Base-by-base conservation (phyloP, 2,113 vertebrate genomes). In the Isichthys henryi region DNA sequence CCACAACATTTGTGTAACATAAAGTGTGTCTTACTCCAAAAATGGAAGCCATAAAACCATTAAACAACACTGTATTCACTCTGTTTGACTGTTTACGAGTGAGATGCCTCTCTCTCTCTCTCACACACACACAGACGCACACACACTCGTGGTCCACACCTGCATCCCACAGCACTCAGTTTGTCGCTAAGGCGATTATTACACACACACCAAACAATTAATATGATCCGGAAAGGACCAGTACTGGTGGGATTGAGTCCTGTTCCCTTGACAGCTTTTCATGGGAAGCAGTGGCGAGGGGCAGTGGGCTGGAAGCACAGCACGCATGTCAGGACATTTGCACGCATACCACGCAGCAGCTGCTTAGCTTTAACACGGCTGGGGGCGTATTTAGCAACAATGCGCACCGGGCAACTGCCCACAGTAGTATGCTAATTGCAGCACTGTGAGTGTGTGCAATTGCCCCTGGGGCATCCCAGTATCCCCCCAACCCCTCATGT, bases 331-430 rank as follows among this genome's bases (percentile, higher is more conserved):
- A n/a, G n/a, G n/a, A n/a, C n/a, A n/a, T n/a, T n/a, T n/a, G n/a
- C n/a, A n/a, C n/a, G n/a, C n/a, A n/a, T n/a, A n/a, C 27, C 70
- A 39, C 5, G 66, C 35, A 21, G 89, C 85, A 82, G 89, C 70
- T 88, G 89, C 58, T 83, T 2, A 0, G 66, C 39, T 48, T 88
- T 74, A 62, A 52, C n/a, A 0, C 2, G 39, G 48, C 13, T 43
- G 39, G 35, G 86, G 89, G 19, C 13, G 80, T 35, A 39, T 49
- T 56, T 39, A 58, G 86, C 31, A 8, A 83, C 86, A 45, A 49
- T 88, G 58, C 62, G 43, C 70, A 27, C 35, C 13, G 35, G 52
- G 70, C 86, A 27, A 87, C 21, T 43, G 86, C 66, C 49, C 86
- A 83, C 86, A 45, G 35, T 19, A n/a, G 53, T 39, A 80, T 5